Base-by-base conservation (phyloP, 2,113 vertebrate species). In the Syngnathus scovelli region DNA sequence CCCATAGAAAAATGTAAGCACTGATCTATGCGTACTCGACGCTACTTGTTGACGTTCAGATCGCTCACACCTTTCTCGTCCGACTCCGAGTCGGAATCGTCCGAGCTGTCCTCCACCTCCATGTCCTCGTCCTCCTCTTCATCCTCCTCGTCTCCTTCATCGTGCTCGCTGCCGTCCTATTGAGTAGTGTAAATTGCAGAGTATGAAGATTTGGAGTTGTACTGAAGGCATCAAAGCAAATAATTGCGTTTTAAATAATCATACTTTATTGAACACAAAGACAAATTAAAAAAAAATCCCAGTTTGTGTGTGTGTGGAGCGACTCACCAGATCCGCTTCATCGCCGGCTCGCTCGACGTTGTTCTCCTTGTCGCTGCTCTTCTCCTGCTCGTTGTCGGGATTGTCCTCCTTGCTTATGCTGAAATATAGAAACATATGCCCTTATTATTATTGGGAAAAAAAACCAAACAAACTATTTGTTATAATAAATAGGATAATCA, bases 101-200 rank as follows among this genome's bases (percentile, higher is more conserved):
- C 95, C 3, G 96, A 97, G 74, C 95, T 99, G 86, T 95, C 96
- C 13, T 94, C 95, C 68, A 91, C 93, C 70, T 98, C 96, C 82
- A 94, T 89, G 52, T 98, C 94, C 71, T 98, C 95, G 7, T 98
- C 95, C 0, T 98, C 96, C 0, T 96, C 96, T 0, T 98, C 96
- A 0, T 99, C 96, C 0, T 98, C 96, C 10, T 98, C 96, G 12
- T 90, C 90, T 33, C 91, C 94, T 16, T 98, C 95, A 3, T 97
- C 95, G 41, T 88, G 95, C 68, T 98, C 96, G 46, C 93, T 98
- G 65, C 68, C 89, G 58, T 98, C 95, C 68, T 94, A 93, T 55
- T 49, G 11, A 18, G 33, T n/a, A 52, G 7, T n/a, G n/a, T 5
- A 11, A 43, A 43, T 43, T 33, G 27, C 27, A 33, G 27, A 33